Base-by-base conservation (phyloP, 2,113 vertebrate species). In the Lycaon pictus region DNA sequence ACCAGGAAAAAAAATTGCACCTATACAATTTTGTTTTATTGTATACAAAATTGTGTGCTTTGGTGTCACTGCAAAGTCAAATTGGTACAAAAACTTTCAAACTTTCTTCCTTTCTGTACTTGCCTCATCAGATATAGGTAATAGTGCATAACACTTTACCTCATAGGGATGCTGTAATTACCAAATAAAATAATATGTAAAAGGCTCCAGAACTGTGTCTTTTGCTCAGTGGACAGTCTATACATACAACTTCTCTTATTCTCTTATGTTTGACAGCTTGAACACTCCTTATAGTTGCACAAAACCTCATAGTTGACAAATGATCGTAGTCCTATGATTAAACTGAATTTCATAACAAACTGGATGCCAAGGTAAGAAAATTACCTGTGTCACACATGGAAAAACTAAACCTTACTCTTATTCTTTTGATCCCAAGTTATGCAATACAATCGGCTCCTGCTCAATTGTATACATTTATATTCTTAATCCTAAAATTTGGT, bases 401-500 rank as follows among this genome's bases (percentile, higher is more conserved):
- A 67, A 7, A 95, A 48, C 27, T 62, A 43, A 83, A 67, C 16
- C 5, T 94, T 29, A 71, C 3, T 11, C 12, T 76, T 15, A 81
- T 11, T 86, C 11, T 67, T 81, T 76, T 81, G n/a, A 76, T 60
- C 27, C 12, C 20, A 84, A 43, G 27, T 88, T 94, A 84, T 51
- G 4, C 20, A 93, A 84, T 11, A 88, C 0, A 72, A 1, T 19
- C 27, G 17, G 3, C 27, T 48, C 17, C 16, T 88, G 17, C 8
- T 87, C 89, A 84, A 17, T 37, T n/a, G 7, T 32, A 87, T 53
- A 12, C 6, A 65, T 85, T 93, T 80, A 58, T 85, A 76, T 55
- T 84, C 12, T 85, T 90, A 85, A 93, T 91, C 48, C 19, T 88
- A 76, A 84, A 81, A 89, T 56, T 32, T 87, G 2, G 15, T 56